A percentile compares a stretch with the other conserved stretches of the same genome.
These are phyloP conservation scores for Melinaea marsaeus DNA, from an alignment of 2,888 invertebrate genomes.

Conservation along the genomic window DNA sequence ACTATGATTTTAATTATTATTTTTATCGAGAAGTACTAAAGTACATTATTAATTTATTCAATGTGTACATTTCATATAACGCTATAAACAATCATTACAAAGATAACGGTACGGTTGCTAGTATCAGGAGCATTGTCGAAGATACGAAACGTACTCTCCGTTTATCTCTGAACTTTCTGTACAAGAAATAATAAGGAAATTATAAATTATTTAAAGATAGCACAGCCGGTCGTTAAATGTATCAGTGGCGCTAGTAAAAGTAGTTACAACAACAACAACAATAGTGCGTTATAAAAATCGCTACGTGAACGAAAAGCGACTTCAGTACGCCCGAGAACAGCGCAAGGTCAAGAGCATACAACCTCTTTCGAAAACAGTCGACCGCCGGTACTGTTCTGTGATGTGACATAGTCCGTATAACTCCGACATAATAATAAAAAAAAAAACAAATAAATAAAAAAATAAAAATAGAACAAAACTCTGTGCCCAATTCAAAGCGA, in stretches of 20 bases:
- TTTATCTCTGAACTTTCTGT: not conserved
- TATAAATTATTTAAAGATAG: not conserved
- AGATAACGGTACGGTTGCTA: too few relatives aligned
- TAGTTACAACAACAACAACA: constrained; percentile 58
- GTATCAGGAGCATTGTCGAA: too few relatives aligned
- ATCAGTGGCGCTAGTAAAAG: constrained; percentile 55
- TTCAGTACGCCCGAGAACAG: constrained; percentile 63
- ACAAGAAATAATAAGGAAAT: not conserved
- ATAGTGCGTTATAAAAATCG: constrained; percentile 72
- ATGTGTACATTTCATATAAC: too few relatives aligned
- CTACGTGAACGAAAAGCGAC: constrained; percentile 61
- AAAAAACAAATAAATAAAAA: constrained; percentile 35
- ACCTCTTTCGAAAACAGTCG: constrained; percentile 66
- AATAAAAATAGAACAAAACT: constrained; percentile 38
- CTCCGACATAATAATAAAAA: constrained; percentile 34
- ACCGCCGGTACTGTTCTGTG: constrained; percentile 50
- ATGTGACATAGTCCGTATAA: constrained; percentile 45
- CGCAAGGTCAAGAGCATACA: constrained; percentile 72
- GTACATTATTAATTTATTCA: too few relatives aligned
- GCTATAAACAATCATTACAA: too few relatives aligned
- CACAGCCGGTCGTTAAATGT: constrained; percentile 15
- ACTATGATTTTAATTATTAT: too few relatives aligned
- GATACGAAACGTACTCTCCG: too few relatives aligned
- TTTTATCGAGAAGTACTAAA: too few relatives aligned
- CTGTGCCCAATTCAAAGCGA: constrained; percentile 32